Evolutionary conservation across 2,113 vertebrate species (phyloP).

Genomic region (Coptodon bakossiorum): DNA sequence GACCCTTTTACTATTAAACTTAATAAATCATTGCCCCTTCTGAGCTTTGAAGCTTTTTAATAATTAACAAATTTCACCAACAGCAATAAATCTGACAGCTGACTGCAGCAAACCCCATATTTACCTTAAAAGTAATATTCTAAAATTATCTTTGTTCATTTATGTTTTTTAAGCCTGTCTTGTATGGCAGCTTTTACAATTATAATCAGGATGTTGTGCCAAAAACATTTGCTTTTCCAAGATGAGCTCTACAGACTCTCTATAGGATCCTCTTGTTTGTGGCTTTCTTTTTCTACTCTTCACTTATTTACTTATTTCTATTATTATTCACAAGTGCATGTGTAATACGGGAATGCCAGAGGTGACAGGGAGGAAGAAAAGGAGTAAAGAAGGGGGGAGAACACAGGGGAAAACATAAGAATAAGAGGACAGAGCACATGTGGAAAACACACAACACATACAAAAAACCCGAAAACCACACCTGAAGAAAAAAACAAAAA

Average conservation of each 20-base stretch:
- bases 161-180: background rate
- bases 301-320: background rate
- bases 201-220: background rate
- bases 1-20: background rate
- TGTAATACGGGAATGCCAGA: background rate
- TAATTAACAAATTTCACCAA: background rate
- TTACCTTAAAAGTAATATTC: background rate
- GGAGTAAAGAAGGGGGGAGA: background rate
- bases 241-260: background rate
- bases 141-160: background rate
- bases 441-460: background rate
- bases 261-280: background rate
- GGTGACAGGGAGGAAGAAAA: background rate
- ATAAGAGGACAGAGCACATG: background rate
- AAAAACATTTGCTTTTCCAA: background rate
- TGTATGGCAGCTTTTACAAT: background rate
- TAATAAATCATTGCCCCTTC: background rate
- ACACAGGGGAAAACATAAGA: background rate
- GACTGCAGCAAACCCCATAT: background rate
- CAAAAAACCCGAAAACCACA: fast-evolving
- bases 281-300: background rate
- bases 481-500: background rate
- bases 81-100: background rate
- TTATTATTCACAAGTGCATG: background rate
- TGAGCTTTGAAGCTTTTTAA: background rate